These are phyloP conservation scores for Melospiza georgiana DNA, from an alignment of 2,113 vertebrate genomes.

Conservation along the genomic window DNA sequence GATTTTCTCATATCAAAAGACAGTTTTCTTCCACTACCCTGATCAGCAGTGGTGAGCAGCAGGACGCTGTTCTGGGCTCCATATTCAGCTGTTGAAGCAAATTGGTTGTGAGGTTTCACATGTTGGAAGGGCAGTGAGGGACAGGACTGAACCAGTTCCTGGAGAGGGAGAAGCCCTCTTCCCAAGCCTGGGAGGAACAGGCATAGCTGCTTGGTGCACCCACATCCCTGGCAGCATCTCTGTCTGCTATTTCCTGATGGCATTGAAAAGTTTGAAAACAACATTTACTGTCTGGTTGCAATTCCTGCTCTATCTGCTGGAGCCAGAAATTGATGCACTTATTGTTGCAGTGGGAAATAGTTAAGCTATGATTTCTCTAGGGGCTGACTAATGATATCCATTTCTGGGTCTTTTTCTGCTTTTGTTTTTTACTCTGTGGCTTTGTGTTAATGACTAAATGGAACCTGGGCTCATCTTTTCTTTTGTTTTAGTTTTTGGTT, in stretches of 20 bases:
- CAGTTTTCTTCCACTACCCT: rapidly evolving
- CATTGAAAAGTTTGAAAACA: neutral
- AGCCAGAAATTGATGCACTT: neutral
- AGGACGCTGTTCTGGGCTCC: neutral
- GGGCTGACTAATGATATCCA: neutral
- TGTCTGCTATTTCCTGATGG: neutral
- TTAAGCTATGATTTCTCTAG: neutral
- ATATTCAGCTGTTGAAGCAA: neutral
- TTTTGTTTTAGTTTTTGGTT: neutral
- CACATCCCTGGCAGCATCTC: neutral
- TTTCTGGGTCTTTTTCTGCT: neutral
- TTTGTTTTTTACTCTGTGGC: neutral
- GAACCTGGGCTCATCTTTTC: neutral
- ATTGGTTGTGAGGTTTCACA: neutral
- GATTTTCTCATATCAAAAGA: neutral
- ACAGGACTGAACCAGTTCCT: neutral
- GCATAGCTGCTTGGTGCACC: neutral
- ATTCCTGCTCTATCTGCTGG: neutral
- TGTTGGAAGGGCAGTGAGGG: rapidly evolving
- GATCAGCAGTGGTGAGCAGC: neutral
- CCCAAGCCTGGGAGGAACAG: neutral
- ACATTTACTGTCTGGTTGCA: neutral
- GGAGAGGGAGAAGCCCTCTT: neutral
- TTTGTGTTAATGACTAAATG: neutral
- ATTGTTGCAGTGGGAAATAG: neutral